phyloP scores from a whole-genome alignment of 2,797 vertebrate genomes.

The Macropodus opercularis region DNA sequence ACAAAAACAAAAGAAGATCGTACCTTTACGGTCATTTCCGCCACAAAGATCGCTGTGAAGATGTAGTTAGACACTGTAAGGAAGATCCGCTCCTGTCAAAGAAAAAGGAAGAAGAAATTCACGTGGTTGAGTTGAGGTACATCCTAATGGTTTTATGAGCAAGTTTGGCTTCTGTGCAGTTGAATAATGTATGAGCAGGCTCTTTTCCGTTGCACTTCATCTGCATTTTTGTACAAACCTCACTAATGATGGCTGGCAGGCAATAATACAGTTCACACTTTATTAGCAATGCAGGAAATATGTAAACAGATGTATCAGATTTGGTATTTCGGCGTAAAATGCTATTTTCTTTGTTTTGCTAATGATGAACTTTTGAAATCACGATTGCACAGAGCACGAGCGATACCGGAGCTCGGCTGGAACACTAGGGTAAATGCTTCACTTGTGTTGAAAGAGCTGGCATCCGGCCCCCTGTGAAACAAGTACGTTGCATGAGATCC shows the following conservation, averaged over 20 bases:
- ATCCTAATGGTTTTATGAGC: neutral
- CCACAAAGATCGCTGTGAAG: conserved; percentile 96
- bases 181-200: conserved; percentile 56
- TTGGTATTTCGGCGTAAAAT: neutral
- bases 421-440: neutral
- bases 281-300: conserved; percentile 28
- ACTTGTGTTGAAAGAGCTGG: neutral
- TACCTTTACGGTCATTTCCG: conserved; percentile 98
- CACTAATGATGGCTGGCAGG: conserved; percentile 55
- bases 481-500: neutral
- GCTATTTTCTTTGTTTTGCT: neutral
- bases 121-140: conserved; percentile 1
- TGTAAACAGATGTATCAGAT: conserved; percentile 30
- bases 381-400: neutral
- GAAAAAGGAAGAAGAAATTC: conserved; percentile 30
- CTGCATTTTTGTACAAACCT: conserved; percentile 28
- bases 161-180: conserved; percentile 7
- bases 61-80: conserved; percentile 97
- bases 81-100: conserved; percentile 92
- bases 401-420: neutral
- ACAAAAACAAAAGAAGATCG: no score
- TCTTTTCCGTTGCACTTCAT: conserved; percentile 18
- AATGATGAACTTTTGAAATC: neutral
- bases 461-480: neutral
- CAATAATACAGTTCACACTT: conserved; percentile 38